Percentiles rank a stretch among this genome's conserved stretches.
phyloP scores from a whole-genome alignment of 1,140 invertebrate genomes.

The Monomorium pharaonis region DNA sequence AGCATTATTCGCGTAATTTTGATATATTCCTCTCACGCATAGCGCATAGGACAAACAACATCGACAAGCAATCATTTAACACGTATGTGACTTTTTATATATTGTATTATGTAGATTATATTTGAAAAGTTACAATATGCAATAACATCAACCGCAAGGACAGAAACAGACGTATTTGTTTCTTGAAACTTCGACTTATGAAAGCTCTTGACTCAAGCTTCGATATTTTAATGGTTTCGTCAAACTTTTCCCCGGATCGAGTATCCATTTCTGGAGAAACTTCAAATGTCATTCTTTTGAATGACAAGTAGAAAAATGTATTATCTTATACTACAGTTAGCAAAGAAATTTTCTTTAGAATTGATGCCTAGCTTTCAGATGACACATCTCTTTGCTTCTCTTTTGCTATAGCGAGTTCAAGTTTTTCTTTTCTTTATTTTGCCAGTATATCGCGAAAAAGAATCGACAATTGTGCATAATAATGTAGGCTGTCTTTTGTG shows the following conservation, averaged over 20 bases:
- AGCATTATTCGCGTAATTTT: constrained; percentile 41
- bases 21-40: neutral
- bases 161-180: neutral
- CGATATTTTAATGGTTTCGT: constrained; percentile 35
- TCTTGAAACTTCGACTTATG: neutral
- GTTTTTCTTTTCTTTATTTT: constrained; percentile 62
- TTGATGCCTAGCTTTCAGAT: constrained; percentile 29
- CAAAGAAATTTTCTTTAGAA: constrained; percentile 11
- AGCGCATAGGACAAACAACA: neutral
- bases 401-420: constrained; percentile 57
- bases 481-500: constrained; percentile 58
- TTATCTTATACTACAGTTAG: neutral
- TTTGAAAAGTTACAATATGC: neutral
- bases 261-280: neutral
- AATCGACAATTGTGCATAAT: constrained; percentile 48
- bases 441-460: constrained; percentile 45
- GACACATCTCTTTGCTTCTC: neutral
- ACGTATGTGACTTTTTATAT: neutral
- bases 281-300: constrained; percentile 23
- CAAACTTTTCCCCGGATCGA: constrained; percentile 5
- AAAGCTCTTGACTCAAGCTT: neutral
- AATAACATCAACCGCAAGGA: neutral
- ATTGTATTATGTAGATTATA: neutral
- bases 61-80: neutral
- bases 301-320: neutral